phyloP scores from a whole-genome alignment of 35 echinoderm and acorn worm species.

The Acanthaster planci region DNA sequence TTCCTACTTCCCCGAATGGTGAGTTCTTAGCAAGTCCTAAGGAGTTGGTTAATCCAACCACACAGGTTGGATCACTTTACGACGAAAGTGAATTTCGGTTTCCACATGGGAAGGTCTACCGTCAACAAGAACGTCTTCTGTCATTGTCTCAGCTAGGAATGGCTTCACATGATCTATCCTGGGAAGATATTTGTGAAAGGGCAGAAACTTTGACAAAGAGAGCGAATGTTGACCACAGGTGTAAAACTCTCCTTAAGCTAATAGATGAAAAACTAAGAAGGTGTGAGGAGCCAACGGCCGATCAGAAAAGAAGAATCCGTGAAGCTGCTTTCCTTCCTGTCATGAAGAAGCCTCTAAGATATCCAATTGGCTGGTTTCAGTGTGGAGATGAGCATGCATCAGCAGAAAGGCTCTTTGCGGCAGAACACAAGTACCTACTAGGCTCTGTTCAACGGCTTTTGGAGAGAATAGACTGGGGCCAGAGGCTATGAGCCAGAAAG shows the following conservation, averaged over 20 bases:
- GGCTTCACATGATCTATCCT: slow-evolving; percentile 33
- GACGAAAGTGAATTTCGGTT: slow-evolving; percentile 30
- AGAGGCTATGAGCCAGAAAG: neutral
- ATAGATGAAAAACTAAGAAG: slow-evolving; percentile 32
- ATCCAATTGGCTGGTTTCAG: slow-evolving; percentile 10
- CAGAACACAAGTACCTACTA: neutral
- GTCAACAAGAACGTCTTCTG: neutral
- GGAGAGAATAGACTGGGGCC: slow-evolving; percentile 9
- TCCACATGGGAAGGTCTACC: slow-evolving; percentile 32
- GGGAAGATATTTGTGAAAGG: slow-evolving; percentile 48
- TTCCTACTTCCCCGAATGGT: slow-evolving; percentile 42
- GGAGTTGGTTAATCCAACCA: slow-evolving; percentile 36
- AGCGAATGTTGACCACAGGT: slow-evolving; percentile 11
- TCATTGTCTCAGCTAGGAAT: slow-evolving; percentile 49
- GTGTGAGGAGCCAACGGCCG: neutral
- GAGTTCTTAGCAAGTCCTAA: slow-evolving; percentile 3
- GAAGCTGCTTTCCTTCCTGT: slow-evolving; percentile 39
- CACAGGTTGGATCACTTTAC: slow-evolving; percentile 24
- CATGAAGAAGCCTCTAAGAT: neutral
- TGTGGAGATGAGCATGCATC: neutral
- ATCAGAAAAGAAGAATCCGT: neutral
- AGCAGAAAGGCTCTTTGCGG: neutral
- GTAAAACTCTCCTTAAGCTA: slow-evolving; percentile 3
- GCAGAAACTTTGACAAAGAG: neutral
- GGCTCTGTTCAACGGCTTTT: slow-evolving; percentile 18